phyloP scores from a whole-genome alignment of 1,140 invertebrate genomes.

The Saccostrea glomerata region DNA sequence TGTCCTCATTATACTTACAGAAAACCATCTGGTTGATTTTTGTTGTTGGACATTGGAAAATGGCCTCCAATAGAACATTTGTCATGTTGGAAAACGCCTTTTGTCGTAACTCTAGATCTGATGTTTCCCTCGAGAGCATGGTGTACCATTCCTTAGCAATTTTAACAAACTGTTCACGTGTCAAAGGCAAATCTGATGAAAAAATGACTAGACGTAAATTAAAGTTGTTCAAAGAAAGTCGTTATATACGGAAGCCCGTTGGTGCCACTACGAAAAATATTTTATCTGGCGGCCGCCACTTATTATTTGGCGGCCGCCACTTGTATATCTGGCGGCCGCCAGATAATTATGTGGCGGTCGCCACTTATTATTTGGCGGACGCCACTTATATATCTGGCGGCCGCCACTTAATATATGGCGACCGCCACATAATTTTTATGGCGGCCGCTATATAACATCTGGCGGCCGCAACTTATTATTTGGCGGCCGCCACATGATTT shows the following conservation, averaged over 20 bases:
- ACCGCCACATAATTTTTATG: no score
- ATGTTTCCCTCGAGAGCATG: neutral
- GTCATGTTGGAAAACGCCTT: neutral
- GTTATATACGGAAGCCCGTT: no score
- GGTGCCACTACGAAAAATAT: no score
- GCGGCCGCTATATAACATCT: no score
- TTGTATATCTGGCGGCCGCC: no score
- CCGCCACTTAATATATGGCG: no score
- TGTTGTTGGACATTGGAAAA: neutral
- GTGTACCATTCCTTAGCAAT: neutral
- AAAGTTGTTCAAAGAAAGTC: neutral
- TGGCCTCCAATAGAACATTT: neutral
- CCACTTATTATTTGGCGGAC: no score
- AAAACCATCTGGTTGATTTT: slow-evolving; percentile 24
- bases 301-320: no score
- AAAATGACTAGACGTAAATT: neutral
- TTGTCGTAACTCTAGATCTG: neutral
- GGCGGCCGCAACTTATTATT: no score
- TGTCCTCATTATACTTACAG: neutral
- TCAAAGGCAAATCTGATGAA: neutral
- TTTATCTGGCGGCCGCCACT: neutral
- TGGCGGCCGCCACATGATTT: no score
- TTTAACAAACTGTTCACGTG: neutral
- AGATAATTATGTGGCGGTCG: no score
- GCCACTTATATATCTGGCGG: no score